Conservation (phyloP, 2,797 vertebrate species). For the Prunella strophiata region DNA sequence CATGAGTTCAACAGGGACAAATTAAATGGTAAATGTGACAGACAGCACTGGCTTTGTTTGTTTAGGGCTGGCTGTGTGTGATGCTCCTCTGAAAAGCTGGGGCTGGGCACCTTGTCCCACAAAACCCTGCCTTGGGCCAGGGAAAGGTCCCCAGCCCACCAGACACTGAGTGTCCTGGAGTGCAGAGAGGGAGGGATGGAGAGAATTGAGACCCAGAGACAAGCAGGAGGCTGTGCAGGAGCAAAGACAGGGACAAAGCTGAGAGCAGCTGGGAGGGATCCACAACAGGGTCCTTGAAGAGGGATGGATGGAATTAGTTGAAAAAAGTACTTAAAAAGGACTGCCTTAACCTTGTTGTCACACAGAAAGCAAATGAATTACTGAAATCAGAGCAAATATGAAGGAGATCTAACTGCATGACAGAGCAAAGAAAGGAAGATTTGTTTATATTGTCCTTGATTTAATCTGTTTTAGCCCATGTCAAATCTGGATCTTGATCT, state of each 20-base stretch:
- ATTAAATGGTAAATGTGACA: background rate
- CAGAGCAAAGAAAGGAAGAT: background rate
- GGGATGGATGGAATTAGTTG: background rate
- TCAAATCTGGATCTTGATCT: background rate
- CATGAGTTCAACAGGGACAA: background rate
- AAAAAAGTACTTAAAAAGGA: background rate
- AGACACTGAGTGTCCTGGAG: rapidly evolving
- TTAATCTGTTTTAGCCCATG: background rate
- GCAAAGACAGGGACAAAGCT: background rate
- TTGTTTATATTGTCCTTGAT: background rate
- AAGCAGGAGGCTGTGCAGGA: background rate
- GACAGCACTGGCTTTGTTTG: background rate
- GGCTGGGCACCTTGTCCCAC: too few species aligned
- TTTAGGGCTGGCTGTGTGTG: background rate
- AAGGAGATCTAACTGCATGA: background rate
- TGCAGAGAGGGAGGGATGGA: background rate
- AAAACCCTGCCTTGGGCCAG: background rate
- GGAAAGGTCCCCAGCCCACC: rapidly evolving
- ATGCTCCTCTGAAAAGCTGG: background rate
- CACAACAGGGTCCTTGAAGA: background rate
- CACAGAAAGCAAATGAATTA: background rate
- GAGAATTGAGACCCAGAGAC: background rate
- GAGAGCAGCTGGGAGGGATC: background rate
- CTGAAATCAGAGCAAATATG: background rate
- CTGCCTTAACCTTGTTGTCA: background rate